Conservation (phyloP, 2,113 vertebrate genomes). For the Ammospiza caudacuta region DNA sequence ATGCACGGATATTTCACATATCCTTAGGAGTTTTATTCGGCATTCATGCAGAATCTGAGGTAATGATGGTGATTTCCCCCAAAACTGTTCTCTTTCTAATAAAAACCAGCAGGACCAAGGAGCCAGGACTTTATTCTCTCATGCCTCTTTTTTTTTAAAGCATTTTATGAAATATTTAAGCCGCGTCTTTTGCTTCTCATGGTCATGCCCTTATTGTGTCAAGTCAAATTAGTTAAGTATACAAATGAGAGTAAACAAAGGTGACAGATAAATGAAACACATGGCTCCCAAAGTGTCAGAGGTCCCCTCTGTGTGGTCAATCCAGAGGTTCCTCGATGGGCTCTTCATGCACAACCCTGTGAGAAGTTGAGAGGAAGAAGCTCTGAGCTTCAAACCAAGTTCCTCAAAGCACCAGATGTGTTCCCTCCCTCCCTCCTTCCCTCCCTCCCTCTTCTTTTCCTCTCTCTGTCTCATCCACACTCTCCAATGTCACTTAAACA, state of each 20-base stretch:
- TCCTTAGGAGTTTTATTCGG: slow-evolving; percentile 72
- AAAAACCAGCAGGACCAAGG: slow-evolving; percentile 44
- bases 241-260: slow-evolving; percentile 76
- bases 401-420: not conserved
- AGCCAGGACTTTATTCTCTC: not conserved
- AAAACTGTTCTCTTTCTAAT: slow-evolving; percentile 45
- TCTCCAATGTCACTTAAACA: not conserved
- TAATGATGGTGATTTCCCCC: slow-evolving; percentile 37
- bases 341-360: not conserved
- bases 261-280: slow-evolving; percentile 77
- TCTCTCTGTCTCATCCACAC: not conserved
- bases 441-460: not conserved
- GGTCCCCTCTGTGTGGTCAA: not conserved
- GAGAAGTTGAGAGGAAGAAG: slow-evolving; percentile 8
- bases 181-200: slow-evolving; percentile 67
- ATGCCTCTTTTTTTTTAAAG: not conserved
- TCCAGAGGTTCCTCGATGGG: not conserved
- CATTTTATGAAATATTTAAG: slow-evolving; percentile 80
- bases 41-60: slow-evolving; percentile 56
- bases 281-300: slow-evolving; percentile 44
- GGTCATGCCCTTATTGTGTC: slow-evolving; percentile 81
- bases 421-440: not conserved
- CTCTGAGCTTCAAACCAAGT: not conserved
- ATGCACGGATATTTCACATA: slow-evolving; percentile 35
- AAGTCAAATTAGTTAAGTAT: slow-evolving; percentile 75